Conservation (phyloP, 64 coral and sea anemone genomes). For the Astreopora myriophthalma region DNA sequence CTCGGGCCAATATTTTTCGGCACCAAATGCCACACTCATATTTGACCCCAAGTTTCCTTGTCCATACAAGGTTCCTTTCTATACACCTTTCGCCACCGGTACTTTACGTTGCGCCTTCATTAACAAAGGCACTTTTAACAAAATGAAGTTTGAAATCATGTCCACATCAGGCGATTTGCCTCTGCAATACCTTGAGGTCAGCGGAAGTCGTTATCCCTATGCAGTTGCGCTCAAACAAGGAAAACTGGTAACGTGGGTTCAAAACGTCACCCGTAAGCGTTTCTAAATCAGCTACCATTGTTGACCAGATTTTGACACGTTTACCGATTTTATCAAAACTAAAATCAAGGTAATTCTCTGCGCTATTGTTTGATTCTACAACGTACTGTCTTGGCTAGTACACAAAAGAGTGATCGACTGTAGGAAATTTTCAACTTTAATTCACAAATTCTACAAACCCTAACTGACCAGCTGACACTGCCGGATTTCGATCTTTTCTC, state of each 20-base stretch:
- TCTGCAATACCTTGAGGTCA: conserved; percentile 18
- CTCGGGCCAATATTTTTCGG: conserved; percentile 69
- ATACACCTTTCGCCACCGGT: not conserved
- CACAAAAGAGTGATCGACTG: too few relatives aligned
- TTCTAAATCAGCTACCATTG: too few relatives aligned
- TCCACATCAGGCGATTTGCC: not conserved
- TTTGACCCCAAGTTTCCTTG: conserved; percentile 20
- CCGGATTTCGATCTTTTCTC: too few relatives aligned
- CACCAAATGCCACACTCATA: conserved; percentile 12
- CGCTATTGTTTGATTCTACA: too few relatives aligned
- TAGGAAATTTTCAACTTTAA: too few relatives aligned
- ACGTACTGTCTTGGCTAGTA: too few relatives aligned
- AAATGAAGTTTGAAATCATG: conserved; percentile 11
- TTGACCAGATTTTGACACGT: too few relatives aligned
- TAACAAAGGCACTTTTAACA: not conserved
- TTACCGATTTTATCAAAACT: too few relatives aligned
- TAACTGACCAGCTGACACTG: too few relatives aligned
- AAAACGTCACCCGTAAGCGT: too few relatives aligned
- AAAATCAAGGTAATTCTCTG: too few relatives aligned
- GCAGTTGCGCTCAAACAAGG: not conserved
- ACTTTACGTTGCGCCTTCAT: not conserved
- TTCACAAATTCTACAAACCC: too few relatives aligned
- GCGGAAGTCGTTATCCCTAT: not conserved
- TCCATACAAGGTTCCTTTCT: conserved; percentile 9
- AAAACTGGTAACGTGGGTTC: not conserved